Evolutionary conservation across 2,888 invertebrate species (phyloP).

Genomic region (Protonemura montana): DNA sequence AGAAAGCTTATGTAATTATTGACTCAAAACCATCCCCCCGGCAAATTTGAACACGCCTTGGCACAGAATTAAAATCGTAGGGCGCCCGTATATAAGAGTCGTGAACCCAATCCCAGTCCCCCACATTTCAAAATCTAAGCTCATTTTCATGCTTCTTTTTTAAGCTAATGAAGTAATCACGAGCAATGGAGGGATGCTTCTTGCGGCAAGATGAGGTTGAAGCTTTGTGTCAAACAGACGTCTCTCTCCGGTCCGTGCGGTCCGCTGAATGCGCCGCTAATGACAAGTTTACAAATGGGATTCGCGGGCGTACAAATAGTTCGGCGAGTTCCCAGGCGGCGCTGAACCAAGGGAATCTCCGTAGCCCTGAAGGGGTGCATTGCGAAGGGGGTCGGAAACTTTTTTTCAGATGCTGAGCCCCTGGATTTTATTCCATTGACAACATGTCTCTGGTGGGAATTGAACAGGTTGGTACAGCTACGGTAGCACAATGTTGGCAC

Average conservation of each 20-base stretch:
- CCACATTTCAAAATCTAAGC: background rate
- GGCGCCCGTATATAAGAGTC: background rate
- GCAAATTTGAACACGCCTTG: background rate
- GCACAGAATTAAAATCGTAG: background rate
- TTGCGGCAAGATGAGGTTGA: background rate
- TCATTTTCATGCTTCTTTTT: background rate
- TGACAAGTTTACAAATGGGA: background rate
- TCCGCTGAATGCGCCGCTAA: background rate
- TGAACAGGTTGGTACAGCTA: slow-evolving; percentile 29
- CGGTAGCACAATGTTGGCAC: background rate
- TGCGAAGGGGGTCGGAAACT: background rate
- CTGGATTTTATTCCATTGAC: slow-evolving; percentile 30
- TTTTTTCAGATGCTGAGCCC: background rate
- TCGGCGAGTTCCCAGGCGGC: background rate
- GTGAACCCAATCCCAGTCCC: background rate
- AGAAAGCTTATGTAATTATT: background rate
- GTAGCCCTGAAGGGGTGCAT: background rate
- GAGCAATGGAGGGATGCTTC: background rate
- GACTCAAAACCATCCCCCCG: background rate
- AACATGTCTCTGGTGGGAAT: slow-evolving; percentile 19
- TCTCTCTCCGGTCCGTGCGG: background rate
- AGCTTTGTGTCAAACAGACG: too few species aligned
- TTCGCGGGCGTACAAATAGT: background rate
- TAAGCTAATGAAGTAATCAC: background rate
- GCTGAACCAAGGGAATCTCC: background rate